Evolutionary conservation across 2,113 vertebrate species (phyloP), one percentile per base, ranked within the genome.

Genomic region (Hepsetus odoe): DNA sequence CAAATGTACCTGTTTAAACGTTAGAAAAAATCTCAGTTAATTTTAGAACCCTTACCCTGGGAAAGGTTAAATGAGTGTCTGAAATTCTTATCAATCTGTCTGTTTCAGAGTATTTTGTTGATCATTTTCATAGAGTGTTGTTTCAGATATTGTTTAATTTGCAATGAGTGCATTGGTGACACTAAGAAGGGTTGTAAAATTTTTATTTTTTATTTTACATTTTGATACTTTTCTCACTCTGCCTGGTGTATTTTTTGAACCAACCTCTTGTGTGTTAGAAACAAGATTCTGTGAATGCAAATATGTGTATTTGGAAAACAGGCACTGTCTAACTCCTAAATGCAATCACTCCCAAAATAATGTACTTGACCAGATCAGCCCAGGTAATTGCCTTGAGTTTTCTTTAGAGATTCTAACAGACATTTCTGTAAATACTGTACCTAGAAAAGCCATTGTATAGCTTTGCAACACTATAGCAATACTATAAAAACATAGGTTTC

Each of bases 391-490:
- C 59, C 30, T 62, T 62, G 59, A 85, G 85, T 88, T 87, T 33
- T 88, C 84, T 89, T 87, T 58, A 56, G 30, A 72, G 26, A 65
- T 20, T 66, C 44, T n/a, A 40, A 66, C 87, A 84, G 80, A 80
- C 83, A 88, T 91, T 91, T 83, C 83, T 87, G 90, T 90, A 90
- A 81, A 85, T 86, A 87, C 87, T 87, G 86, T 88, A 53, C 73
- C 28, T 38, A 22, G 20, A 33, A 30, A 22, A 55, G 32, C 59
- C 24, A 53, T 55, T 55, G 7, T 62, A 38, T 38, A 65, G 61
- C 35, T 65, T 65, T 65, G 32, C n/a, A 16, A 26, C 30, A 59
- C 65, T 69, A 53, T 40, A 61, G 28, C 8, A 22, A 55, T 30
- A 64, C 13, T 62, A 62, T 65, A 64, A 35, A 38, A n/a, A 22